These are phyloP conservation scores for Girardinus metallicus DNA, from an alignment of 2,797 vertebrate species.

Conservation along the genomic window DNA sequence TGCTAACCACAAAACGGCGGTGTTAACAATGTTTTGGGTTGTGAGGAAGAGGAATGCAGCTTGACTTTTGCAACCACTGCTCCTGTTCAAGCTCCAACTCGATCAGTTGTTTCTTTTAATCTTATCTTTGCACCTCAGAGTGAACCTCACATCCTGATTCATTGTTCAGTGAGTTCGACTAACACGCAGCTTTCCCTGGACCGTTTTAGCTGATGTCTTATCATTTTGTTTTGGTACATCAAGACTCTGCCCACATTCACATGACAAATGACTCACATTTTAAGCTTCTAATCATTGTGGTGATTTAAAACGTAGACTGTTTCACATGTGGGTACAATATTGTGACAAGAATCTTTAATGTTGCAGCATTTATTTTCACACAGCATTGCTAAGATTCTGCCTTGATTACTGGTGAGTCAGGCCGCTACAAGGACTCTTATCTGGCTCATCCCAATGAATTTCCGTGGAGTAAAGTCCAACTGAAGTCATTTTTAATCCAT, in stretches of 20 bases:
- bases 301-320: not conserved
- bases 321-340: too few relatives aligned
- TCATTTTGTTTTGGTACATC: constrained; percentile 1
- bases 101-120: constrained; percentile 21
- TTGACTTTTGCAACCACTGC: constrained; percentile 16
- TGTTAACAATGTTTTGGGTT: not conserved
- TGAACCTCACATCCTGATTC: constrained; percentile 16
- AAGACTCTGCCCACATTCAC: not conserved
- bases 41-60: constrained; percentile 14
- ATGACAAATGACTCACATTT: not conserved
- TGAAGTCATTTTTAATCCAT: not conserved
- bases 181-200: not conserved
- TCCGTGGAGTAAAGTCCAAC: not conserved
- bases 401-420: not conserved
- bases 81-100: constrained; percentile 9
- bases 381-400: not conserved
- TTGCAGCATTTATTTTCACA: not conserved
- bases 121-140: constrained; percentile 20
- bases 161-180: not conserved
- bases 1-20: not conserved
- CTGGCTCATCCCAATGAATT: not conserved
- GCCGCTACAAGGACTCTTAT: not conserved
- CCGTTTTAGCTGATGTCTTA: not conserved
- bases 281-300: not conserved
- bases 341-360: not conserved